Evolutionary conservation across 2,888 invertebrate genomes (phyloP), one percentile per base, ranked within the genome.

Genomic region (Taphrorychus bicolor): DNA sequence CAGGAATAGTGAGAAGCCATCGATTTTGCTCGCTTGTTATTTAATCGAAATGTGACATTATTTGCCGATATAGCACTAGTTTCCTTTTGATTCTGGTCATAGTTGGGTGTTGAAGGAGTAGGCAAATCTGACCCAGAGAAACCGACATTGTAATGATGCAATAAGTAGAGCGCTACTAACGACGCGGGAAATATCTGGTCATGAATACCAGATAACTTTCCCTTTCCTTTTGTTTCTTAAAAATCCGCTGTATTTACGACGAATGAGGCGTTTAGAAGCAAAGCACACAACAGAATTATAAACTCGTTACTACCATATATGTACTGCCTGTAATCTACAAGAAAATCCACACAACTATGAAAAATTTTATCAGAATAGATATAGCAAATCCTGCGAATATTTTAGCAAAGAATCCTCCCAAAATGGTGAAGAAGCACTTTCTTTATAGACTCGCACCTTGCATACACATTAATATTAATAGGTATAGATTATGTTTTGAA

Each of bases 401-500:
- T 14, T 45, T 45, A 45, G 45, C 7, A 74, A 77, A 77, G 77
- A 78, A 68, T 75, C 73, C 74, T 73, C 68, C 74, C 74, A 73
- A 72, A 75, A 76, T 75, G 69, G 76, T 74, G 71, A 71, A 52
- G 3, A 21, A 76, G 73, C 74, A 78, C 80, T 69, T 69, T 69
- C 69, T 63, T 78, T 14, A 42, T 5, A 42, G 11, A 77, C 76
- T 77, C 73, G 66, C 74, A 69, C 75, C 73, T 75, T 73, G 73
- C 72, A 70, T 72, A 71, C 72, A 57, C 70, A 76, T 76, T 73
- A 77, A 76, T 76, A 76, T 77, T 78, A 76, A 76, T 73, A 63
- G 70, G 66, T 61, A 57, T 56, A 71, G 58, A 59, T 66, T 57
- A 54, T 53, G 19, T 59, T 62, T 63, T 53, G 17, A 22, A 49